A percentile compares a stretch with the other conserved stretches of the same genome.
phyloP scores from a whole-genome alignment of 2,113 vertebrate species.

The Nycticryphes semicollaris region DNA sequence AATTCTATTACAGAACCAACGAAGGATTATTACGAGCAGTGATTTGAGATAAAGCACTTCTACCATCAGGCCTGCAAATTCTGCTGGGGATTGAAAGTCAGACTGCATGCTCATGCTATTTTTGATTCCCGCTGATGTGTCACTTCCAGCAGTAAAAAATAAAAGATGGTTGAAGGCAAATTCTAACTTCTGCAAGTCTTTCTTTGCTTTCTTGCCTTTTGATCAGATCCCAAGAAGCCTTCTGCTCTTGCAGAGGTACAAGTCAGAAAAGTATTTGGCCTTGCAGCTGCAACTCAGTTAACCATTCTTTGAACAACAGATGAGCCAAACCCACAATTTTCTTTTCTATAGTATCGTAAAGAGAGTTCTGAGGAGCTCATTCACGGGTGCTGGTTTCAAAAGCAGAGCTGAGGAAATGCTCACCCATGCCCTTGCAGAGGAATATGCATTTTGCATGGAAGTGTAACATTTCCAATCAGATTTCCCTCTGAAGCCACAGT shows the following conservation, averaged over 20 bases:
- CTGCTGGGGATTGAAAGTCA: not conserved
- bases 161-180: not conserved
- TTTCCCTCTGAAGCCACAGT: not conserved
- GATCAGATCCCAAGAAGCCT: not conserved
- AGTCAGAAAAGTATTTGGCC: not conserved
- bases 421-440: not conserved
- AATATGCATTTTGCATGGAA: not conserved
- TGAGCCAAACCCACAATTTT: not conserved
- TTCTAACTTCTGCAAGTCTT: not conserved
- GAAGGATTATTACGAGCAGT: not conserved
- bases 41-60: not conserved
- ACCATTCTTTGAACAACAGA: not conserved
- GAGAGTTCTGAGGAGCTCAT: not conserved
- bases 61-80: not conserved
- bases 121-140: not conserved
- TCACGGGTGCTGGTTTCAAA: not conserved
- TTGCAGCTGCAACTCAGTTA: not conserved
- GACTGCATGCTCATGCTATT: not conserved
- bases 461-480: not conserved
- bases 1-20: not conserved
- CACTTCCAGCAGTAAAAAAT: not conserved
- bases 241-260: not conserved
- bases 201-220: not conserved
- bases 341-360: not conserved
- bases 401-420: not conserved